Base-by-base conservation (phyloP, 1,140 invertebrate genomes). In the Apis florea region DNA sequence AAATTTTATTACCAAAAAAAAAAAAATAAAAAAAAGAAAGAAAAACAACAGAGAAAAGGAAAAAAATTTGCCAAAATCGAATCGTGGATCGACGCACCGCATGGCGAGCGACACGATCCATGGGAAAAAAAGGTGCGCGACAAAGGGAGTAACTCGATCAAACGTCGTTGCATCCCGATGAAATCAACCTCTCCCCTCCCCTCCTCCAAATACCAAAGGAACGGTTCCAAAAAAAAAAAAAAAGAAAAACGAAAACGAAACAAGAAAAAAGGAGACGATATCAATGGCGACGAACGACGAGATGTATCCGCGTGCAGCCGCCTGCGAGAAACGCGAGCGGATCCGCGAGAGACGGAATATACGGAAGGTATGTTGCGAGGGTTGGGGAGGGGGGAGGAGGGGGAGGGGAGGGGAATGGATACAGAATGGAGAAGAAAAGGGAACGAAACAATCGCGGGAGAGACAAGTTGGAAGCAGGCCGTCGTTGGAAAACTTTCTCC, bases 401-500 rank as follows among this genome's bases (percentile, higher is more conserved):
- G 19, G 15, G 40, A 66, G 2, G 26, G n/a, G 13, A 15, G 15
- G 26, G 40, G n/a, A n/a, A 21, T 10, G 21, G 21, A 19, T 3
- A n/a, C n/a, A n/a, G n/a, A n/a, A n/a, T n/a, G n/a, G 15, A 59
- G 56, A 58, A 53, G 54, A 58, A 68, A 71, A 77, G 69, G 63
- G 59, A 19, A 53, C 58, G 54, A 74, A 81, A 75, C 63, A 81
- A 81, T 81, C 79, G 72, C 40, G 47, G 71, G 79, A n/a, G n/a
- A n/a, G n/a, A 81, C 72, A 81, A 81, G 79, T 81, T 81, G 70
- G 54, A 40, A 75, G 61, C 61, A 66, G 40, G 53, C 56, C 79
- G 74, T 66, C 79, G 74, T 66, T 82, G 73, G 66, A 82, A 77
- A 82, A 82, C 49, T 82, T 77, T 59, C 49, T 26, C 73, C 12